Conservation (phyloP, 2,888 invertebrate genomes). For the Carterocephalus palaemon region DNA sequence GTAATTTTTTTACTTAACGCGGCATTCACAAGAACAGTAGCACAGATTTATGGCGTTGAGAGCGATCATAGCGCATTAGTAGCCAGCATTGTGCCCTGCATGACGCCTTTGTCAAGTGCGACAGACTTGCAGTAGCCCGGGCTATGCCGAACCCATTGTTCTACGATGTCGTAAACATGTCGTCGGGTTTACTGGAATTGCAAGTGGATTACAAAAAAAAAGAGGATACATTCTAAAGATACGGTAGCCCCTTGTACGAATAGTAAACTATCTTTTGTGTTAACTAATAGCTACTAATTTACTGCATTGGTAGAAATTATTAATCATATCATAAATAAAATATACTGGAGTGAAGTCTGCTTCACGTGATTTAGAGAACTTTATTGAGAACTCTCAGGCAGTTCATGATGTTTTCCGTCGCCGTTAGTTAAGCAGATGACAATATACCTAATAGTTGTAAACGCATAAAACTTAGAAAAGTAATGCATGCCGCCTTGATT, state of each 20-base stretch:
- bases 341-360: too few species aligned
- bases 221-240: conserved; percentile 1
- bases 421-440: too few species aligned
- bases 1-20: conserved; percentile 16
- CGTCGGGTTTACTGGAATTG: conserved; percentile 57
- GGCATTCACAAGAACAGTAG: conserved; percentile 37
- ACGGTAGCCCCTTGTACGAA: conserved; percentile 40
- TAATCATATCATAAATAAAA: too few species aligned
- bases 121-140: conserved; percentile 12
- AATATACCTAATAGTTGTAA: too few species aligned
- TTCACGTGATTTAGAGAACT: too few species aligned
- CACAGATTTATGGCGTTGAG: conserved; percentile 68
- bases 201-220: conserved; percentile 19
- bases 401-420: too few species aligned
- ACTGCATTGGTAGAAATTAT: too few species aligned
- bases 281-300: too few species aligned
- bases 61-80: conserved; percentile 76
- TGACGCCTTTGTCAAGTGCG: conserved; percentile 53
- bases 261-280: background rate
- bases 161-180: conserved; percentile 67
- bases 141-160: conserved; percentile 48
- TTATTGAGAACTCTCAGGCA: too few species aligned
- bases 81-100: conserved; percentile 63
- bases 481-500: too few species aligned
- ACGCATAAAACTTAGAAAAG: too few species aligned